Evolutionary conservation across 2,797 vertebrate species (phyloP), one percentile per base, ranked within the genome.

Genomic region (Graptemys geographica): DNA sequence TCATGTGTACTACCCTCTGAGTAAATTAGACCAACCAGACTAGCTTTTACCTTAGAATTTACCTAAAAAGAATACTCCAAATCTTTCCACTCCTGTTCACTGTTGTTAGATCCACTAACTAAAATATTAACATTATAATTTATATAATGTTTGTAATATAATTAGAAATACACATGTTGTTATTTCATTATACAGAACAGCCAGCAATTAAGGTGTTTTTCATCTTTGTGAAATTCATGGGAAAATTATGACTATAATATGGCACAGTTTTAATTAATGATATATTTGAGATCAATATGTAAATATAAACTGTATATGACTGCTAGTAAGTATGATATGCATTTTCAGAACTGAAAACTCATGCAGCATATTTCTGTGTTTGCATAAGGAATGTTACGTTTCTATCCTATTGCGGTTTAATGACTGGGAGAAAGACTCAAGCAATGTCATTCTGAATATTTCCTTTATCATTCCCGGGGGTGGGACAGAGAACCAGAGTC

Each of bases 281-380:
- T 98, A 97, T 94, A 95, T 98, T 98, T 97, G 97, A 97, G 97
- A 98, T 98, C 97, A 98, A 97, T 95, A 98, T 99, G 98, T 99
- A 99, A 99, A 99, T 99, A 99, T 98, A 87, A 97, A 96, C 95
- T 99, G 98, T 99, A 98, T 98, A 99, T 98, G 98, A 99, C 98
- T 98, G 98, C 98, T 98, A 98, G 94, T 98, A 98, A 96, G 97
- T 98, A 97, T 97, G 98, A 98, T 98, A 97, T 98, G 98, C 97
- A 98, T 98, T 98, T 98, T 98, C 97, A 97, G 96, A 98, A 98
- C 94, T 97, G 97, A 98, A 97, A 98, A 98, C 95, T 97, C 98
- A 98, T 98, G 97, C 97, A 98, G 96, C 98, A 98, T 98, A 94
- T 97, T 97, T 97, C 96, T 97, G 97, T 98, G 98, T 98, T 98